Percentiles rank a stretch among this genome's conserved stretches.
Conservation (phyloP, 2,113 vertebrate genomes). For the Microcebus griseorufus region DNA sequence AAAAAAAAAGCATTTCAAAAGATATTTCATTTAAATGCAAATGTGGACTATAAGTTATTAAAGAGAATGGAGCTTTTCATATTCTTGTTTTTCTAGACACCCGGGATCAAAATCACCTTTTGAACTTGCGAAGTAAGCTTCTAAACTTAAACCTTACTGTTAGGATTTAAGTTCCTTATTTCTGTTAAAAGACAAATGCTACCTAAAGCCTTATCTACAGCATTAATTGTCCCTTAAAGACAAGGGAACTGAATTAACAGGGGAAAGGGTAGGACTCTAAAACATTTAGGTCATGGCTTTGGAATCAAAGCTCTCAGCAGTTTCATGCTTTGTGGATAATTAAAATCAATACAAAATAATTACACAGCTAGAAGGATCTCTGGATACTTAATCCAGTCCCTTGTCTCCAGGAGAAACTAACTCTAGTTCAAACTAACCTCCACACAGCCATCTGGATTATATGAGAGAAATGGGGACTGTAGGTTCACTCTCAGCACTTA, state of each 20-base stretch:
- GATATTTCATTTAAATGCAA: constrained; percentile 82
- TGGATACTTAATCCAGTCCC: constrained; percentile 52
- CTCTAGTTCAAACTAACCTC: neutral
- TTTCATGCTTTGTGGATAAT: constrained; percentile 58
- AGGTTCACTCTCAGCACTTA: neutral
- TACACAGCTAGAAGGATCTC: constrained; percentile 52
- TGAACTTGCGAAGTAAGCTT: constrained; percentile 66
- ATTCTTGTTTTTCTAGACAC: constrained; percentile 68
- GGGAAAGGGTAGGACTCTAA: neutral
- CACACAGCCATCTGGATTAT: neutral
- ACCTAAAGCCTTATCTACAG: constrained; percentile 49
- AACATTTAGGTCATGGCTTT: constrained; percentile 46
- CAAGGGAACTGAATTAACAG: constrained; percentile 48
- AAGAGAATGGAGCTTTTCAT: constrained; percentile 70
- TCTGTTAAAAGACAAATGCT: constrained; percentile 53
- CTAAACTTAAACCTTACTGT: constrained; percentile 48
- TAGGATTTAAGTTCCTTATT: constrained; percentile 20
- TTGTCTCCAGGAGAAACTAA: neutral
- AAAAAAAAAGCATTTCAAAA: constrained; percentile 59
- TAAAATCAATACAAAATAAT: constrained; percentile 73
- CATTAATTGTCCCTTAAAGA: constrained; percentile 38
- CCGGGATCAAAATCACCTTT: constrained; percentile 72
- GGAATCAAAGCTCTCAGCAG: constrained; percentile 36
- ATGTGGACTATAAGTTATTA: constrained; percentile 77
- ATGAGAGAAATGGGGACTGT: neutral